Base-by-base conservation (phyloP, 2,888 invertebrate genomes). In the Xestia rhomboidea region DNA sequence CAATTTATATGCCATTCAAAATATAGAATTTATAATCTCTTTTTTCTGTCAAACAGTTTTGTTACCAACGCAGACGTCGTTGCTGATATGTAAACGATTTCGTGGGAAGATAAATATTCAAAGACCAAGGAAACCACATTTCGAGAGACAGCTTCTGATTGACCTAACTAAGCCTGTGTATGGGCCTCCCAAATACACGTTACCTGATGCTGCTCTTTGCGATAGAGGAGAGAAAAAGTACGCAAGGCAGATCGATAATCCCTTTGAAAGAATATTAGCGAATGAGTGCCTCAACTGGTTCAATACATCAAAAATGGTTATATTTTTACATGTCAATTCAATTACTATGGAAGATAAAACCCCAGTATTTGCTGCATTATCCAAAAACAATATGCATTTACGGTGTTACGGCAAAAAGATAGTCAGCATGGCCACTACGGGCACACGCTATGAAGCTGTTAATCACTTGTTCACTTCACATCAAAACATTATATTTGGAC, bases 101-200 rank as follows among this genome's bases (percentile, higher is more conserved):
- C 97, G 98, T 38, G 97, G 98, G 5, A 98, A 98, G 95, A 98
- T 98, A 72, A 98, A 98, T 90, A 97, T 98, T 63, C 98, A 98
- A 92, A 97, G 96, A 84, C 98, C 98, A 1, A 97, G 97, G 89
- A 95, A 97, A 70, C 98, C 98, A 1, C 98, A 98, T 93, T 98
- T 97, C 91, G 97, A 97, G 85, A 97, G 98, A 84, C 98, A 98
- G 30, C 96, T 97, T 85, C 96, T 98, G 63, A 92, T 98, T 67
- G 97, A 97, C 84, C 94, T 98, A n/a, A 94, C 98, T 0, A 97
- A 97, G 89, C 98, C 98, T 0, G 95, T 95, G 63, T 98, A 97
- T 89, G 94, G 92, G 0, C 90, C 97, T 18, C 95, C 97, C 64
- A 96, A 96, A 30, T 92, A 94, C 79, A 90, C 91, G 27, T 88